These are phyloP conservation scores for Netta rufina DNA, from an alignment of 2,797 vertebrate genomes.

Conservation along the genomic window DNA sequence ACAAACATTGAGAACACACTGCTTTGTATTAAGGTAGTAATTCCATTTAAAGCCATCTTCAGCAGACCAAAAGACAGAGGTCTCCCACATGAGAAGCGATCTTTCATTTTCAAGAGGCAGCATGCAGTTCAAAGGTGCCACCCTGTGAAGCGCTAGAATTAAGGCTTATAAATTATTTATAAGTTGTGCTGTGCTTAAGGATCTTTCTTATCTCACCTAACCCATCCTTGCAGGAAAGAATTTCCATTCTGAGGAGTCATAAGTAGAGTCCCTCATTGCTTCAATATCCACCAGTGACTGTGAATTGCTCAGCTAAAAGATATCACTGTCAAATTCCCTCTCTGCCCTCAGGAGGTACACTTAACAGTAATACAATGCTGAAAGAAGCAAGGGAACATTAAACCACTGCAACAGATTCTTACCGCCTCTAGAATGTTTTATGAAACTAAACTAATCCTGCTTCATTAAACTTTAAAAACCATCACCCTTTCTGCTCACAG, in stretches of 20 bases:
- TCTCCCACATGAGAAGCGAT: not conserved
- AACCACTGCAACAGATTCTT: not conserved
- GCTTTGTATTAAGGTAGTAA: not conserved
- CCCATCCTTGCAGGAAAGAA: not conserved
- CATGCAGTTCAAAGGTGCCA: slow-evolving; percentile 32
- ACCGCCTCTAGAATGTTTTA: not conserved
- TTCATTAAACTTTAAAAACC: not conserved
- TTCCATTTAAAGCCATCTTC: not conserved
- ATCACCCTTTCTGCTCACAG: not conserved
- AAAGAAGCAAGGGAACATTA: not conserved
- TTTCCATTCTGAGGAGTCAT: slow-evolving; percentile 14
- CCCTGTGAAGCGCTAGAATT: slow-evolving; percentile 5
- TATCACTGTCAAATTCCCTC: not conserved
- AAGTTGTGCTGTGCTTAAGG: not conserved
- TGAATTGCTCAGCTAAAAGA: not conserved
- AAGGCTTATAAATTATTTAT: slow-evolving; percentile 38
- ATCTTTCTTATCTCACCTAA: slow-evolving; percentile 43
- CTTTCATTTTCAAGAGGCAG: slow-evolving; percentile 9
- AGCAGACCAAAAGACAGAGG: not conserved
- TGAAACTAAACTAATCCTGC: not conserved
- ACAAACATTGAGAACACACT: not conserved
- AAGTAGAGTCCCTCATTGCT: slow-evolving; percentile 18
- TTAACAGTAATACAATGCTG: not conserved
- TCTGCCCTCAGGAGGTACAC: not conserved
- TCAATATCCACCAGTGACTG: not conserved